A percentile compares a stretch with the other conserved stretches of the same genome.
These are phyloP conservation scores for Cichladusa arquata DNA, from an alignment of 2,113 vertebrate genomes.

Conservation along the genomic window DNA sequence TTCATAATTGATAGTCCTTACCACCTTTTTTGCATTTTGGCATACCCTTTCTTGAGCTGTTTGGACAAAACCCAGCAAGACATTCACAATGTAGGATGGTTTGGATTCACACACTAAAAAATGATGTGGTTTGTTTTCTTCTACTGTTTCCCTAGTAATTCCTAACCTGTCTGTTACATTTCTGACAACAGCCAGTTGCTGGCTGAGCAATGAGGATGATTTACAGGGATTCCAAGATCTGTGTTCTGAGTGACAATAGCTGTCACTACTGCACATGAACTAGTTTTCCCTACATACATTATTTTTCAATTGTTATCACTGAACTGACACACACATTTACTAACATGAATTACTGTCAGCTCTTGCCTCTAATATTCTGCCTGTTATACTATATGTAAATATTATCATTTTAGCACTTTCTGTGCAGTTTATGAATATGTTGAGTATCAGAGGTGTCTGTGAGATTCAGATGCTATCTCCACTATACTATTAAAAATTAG, in stretches of 20 bases:
- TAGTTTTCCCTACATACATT: not conserved
- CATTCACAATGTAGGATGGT: not conserved
- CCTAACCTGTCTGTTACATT: not conserved
- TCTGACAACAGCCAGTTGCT: not conserved
- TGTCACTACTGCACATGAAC: not conserved
- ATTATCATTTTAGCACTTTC: not conserved
- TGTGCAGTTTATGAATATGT: not conserved
- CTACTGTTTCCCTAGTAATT: not conserved
- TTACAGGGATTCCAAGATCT: not conserved
- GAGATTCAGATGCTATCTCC: not conserved
- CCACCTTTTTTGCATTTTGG: not conserved
- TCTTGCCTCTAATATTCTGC: not conserved
- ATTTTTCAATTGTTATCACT: not conserved
- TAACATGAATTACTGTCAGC: not conserved
- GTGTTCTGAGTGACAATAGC: not conserved
- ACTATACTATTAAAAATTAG: not conserved
- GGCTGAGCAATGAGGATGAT: not conserved
- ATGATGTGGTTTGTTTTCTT: not conserved
- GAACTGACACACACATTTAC: not conserved
- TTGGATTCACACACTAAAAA: not conserved
- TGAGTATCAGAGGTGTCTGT: not conserved
- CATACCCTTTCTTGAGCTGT: not conserved
- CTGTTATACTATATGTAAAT: not conserved
- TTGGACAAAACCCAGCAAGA: not conserved
- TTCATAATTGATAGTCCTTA: not conserved